These are phyloP conservation scores for Trachelus troglodyta DNA, from an alignment of 2,888 invertebrate genomes.

Conservation along the genomic window DNA sequence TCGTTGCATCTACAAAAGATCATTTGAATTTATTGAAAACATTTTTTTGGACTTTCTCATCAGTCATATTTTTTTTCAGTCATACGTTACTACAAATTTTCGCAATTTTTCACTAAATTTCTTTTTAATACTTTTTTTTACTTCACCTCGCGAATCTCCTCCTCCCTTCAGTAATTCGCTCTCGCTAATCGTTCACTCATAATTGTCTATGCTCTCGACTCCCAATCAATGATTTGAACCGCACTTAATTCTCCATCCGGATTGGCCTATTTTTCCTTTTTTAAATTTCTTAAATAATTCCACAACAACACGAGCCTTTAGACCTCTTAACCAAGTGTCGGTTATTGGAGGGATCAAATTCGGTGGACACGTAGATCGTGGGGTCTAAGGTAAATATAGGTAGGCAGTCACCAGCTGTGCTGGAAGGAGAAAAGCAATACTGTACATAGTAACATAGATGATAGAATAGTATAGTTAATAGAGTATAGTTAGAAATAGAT, in stretches of 20 bases:
- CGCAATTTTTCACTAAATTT: not conserved
- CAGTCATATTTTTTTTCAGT: too few relatives aligned
- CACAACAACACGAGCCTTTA: constrained; percentile 32
- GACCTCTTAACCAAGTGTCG: constrained; percentile 35
- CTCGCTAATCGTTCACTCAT: not conserved
- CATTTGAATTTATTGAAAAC: not conserved
- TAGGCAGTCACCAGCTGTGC: constrained; percentile 39
- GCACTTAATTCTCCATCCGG: not conserved
- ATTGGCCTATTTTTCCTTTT: not conserved
- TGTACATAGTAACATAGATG: constrained; percentile 38
- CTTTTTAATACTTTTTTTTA: not conserved
- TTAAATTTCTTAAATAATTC: constrained; percentile 21
- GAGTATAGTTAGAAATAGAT: constrained; percentile 33
- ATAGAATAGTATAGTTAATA: constrained; percentile 27
- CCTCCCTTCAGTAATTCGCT: not conserved
- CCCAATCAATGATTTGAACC: not conserved
- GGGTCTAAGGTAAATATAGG: constrained; percentile 15
- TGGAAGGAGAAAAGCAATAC: constrained; percentile 38
- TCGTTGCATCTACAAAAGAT: not conserved
- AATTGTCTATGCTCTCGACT: not conserved
- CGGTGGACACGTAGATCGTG: not conserved
- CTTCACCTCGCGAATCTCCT: not conserved
- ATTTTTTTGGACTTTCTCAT: too few relatives aligned
- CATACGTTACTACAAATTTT: not conserved
- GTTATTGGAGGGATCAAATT: constrained; percentile 29